Percentiles rank a stretch among this genome's conserved stretches.
These are phyloP conservation scores for Xanthorhoe designata DNA, from an alignment of 2,888 invertebrate genomes.

Conservation along the genomic window DNA sequence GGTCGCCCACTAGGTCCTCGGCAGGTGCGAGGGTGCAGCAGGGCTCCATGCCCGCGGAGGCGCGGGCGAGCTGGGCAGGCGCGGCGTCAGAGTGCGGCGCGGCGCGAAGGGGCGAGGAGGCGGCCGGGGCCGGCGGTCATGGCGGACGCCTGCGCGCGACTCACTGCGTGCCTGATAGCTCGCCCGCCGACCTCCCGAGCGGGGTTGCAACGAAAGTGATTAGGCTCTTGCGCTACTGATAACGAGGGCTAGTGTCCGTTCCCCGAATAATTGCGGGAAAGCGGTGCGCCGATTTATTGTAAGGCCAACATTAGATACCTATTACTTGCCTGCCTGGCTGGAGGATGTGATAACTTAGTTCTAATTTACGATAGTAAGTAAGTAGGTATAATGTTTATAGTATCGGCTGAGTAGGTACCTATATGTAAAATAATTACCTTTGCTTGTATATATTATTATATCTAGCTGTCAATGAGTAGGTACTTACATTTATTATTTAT, in stretches of 20 bases:
- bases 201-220: slow-evolving; percentile 83
- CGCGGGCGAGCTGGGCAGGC: slow-evolving; percentile 57
- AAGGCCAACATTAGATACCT: slow-evolving; percentile 23
- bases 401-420: not conserved
- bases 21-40: slow-evolving; percentile 78
- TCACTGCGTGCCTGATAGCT: slow-evolving; percentile 69
- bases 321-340: slow-evolving; percentile 17
- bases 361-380: slow-evolving; percentile 4
- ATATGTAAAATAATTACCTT: not conserved
- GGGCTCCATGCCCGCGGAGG: slow-evolving; percentile 81
- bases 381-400: not conserved
- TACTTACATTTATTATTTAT: too few relatives aligned
- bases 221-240: slow-evolving; percentile 79
- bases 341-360: slow-evolving; percentile 25
- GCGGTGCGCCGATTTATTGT: slow-evolving; percentile 38
- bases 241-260: slow-evolving; percentile 71
- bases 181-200: slow-evolving; percentile 70
- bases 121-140: slow-evolving; percentile 54
- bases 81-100: slow-evolving; percentile 50
- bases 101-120: slow-evolving; percentile 45
- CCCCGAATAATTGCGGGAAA: slow-evolving; percentile 50
- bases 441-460: not conserved
- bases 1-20: slow-evolving; percentile 83
- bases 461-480: not conserved
- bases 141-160: slow-evolving; percentile 65